Evolutionary conservation across 2,113 vertebrate genomes (phyloP), one percentile per base, ranked within the genome.

Genomic region (Pluvialis apricaria): DNA sequence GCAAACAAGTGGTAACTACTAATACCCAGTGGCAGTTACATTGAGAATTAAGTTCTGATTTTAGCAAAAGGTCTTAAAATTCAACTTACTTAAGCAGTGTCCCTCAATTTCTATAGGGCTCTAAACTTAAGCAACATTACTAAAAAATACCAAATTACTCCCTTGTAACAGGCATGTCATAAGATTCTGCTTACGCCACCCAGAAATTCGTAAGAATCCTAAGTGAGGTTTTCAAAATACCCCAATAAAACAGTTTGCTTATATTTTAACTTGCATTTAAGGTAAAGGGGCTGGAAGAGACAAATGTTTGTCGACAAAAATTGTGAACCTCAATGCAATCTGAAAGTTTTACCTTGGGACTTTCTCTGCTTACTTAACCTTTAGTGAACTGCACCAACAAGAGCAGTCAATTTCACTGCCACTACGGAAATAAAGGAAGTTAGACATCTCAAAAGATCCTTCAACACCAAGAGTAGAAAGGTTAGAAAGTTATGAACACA

Each of bases 311-410:
- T 79, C 28, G 71, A 95, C 90, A 96, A 90, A 94, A 95, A 94
- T 75, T 94, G 96, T 95, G 87, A 95, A 94, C 96, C 91, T 96
- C 82, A 94, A 95, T 94, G 92, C 93, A 96, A 89, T 94, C 86
- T 76, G 89, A 94, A 97, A 95, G 88, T 94, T 96, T 97, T 97
- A 96, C 97, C 96, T 97, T 94, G 85, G 96, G 91, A 96, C 97
- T 94, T 94, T 97, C 91, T 96, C 97, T 97, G 95, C 93, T 97
- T 93, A 97, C 96, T 97, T 97, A 98, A 97, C 92, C 97, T 96
- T 95, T 92, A 97, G 96, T 96, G 97, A 97, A 97, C 97, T 97
- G 97, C 97, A 97, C 97, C 97, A 97, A 97, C 97, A 97, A 97
- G 62, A 97, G 96, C 97, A 97, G 97, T 95, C 97, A 95, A 95